Evolutionary conservation across 64 coral and sea anemone species (phyloP).

Genomic region (Actinia equina): DNA sequence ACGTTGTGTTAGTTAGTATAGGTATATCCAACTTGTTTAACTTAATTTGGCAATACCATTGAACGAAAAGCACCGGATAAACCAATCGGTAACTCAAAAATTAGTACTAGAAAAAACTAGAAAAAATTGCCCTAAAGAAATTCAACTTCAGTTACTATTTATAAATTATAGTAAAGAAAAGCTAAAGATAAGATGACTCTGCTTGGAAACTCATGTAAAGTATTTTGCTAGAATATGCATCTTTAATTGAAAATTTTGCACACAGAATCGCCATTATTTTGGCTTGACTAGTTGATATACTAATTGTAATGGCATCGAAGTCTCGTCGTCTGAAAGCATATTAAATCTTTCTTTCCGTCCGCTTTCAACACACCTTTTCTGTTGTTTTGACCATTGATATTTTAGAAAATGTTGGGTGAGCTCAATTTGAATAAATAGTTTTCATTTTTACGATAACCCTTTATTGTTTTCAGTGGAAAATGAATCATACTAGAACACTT

Average conservation of each 20-base stretch:
- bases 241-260: too few species aligned
- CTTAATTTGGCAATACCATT: neutral
- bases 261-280: neutral
- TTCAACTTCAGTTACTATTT: too few species aligned
- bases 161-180: too few species aligned
- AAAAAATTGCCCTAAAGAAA: too few species aligned
- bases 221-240: too few species aligned
- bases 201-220: too few species aligned
- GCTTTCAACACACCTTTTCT: neutral
- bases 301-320: neutral
- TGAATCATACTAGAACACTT: too few species aligned
- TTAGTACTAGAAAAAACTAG: too few species aligned
- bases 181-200: too few species aligned
- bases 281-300: neutral
- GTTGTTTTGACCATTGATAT: neutral
- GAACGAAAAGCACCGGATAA: neutral
- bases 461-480: too few species aligned
- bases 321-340: neutral
- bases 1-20: neutral
- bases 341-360: neutral
- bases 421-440: neutral
- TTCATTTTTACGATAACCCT: neutral
- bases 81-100: neutral
- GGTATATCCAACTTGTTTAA: neutral
- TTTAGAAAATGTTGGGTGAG: neutral